phyloP scores from a whole-genome alignment of 2,888 invertebrate genomes.

The Scaptomyza reducta region DNA sequence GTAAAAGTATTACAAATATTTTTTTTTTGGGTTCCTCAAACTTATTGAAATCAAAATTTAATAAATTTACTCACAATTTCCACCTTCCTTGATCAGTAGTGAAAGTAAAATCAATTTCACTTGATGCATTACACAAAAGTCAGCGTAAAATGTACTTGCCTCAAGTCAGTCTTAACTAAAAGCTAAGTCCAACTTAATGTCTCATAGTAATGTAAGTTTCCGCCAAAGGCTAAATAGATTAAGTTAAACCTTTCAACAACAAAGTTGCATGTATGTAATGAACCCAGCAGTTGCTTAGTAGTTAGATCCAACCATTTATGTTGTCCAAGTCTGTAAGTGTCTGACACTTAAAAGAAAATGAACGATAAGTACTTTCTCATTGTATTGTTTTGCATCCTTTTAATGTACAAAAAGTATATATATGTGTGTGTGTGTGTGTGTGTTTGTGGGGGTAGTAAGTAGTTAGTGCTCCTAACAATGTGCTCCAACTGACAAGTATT shows the following conservation, averaged over 20 bases:
- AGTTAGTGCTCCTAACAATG: conserved; percentile 29
- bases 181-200: background rate
- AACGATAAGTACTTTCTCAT: conserved; percentile 29
- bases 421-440: background rate
- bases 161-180: background rate
- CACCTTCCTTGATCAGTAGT: too few relatives aligned
- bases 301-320: conserved; percentile 24
- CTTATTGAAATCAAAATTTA: too few relatives aligned
- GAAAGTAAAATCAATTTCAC: too few relatives aligned
- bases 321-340: conserved; percentile 35
- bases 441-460: conserved; percentile 3
- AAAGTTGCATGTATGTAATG: conserved; percentile 24
- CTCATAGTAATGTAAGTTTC: background rate
- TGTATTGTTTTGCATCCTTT: conserved; percentile 21
- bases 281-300: background rate
- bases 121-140: too few relatives aligned
- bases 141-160: background rate
- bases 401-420: background rate
- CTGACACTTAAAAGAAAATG: conserved; percentile 17
- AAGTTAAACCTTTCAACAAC: background rate
- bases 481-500: conserved; percentile 54
- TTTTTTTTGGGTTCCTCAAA: too few relatives aligned
- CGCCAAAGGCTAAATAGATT: conserved; percentile 3
- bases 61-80: too few relatives aligned
- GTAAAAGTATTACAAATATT: too few relatives aligned